Percentiles rank a stretch among this genome's conserved stretches.
Conservation (phyloP, 2,797 vertebrate species). For the Pseudochromis fuscus region DNA sequence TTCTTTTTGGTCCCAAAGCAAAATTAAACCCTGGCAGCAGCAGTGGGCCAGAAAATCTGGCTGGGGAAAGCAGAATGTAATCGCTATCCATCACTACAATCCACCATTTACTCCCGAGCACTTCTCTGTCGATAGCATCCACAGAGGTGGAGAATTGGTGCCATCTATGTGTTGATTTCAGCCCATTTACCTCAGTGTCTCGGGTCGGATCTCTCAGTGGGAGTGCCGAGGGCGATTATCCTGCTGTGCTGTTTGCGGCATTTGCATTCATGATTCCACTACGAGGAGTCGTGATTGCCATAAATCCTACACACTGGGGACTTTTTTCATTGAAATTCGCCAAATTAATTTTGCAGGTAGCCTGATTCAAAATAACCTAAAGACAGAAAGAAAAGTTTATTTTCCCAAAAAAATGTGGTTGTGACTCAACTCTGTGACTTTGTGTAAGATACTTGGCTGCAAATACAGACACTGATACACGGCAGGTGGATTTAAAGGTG, state of each 20-base stretch:
- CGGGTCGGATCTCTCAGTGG: conserved; percentile 2
- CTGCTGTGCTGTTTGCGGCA: conserved; percentile 1
- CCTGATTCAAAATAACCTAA: not conserved
- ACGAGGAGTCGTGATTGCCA: not conserved
- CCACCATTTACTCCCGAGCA: conserved; percentile 43
- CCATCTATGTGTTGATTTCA: conserved; percentile 29
- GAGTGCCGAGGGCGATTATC: conserved; percentile 10
- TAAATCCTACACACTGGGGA: not conserved
- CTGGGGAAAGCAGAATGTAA: conserved; percentile 37
- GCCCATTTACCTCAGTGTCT: conserved; percentile 14
- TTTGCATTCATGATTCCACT: conserved; percentile 10
- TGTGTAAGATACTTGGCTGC: not conserved
- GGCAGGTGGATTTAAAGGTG: not conserved
- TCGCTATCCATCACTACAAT: conserved; percentile 54
- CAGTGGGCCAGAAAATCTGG: conserved; percentile 52
- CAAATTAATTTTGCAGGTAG: not conserved
- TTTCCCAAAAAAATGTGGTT: too few species aligned
- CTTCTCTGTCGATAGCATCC: conserved; percentile 31
- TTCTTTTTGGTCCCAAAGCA: conserved; percentile 44
- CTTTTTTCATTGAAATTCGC: not conserved
- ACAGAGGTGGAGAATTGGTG: conserved; percentile 27
- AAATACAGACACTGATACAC: not conserved
- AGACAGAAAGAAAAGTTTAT: not conserved
- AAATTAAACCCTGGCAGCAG: conserved; percentile 40
- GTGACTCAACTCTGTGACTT: not conserved